Conservation (phyloP, 2,888 invertebrate species). For the Nudaria mundana region DNA sequence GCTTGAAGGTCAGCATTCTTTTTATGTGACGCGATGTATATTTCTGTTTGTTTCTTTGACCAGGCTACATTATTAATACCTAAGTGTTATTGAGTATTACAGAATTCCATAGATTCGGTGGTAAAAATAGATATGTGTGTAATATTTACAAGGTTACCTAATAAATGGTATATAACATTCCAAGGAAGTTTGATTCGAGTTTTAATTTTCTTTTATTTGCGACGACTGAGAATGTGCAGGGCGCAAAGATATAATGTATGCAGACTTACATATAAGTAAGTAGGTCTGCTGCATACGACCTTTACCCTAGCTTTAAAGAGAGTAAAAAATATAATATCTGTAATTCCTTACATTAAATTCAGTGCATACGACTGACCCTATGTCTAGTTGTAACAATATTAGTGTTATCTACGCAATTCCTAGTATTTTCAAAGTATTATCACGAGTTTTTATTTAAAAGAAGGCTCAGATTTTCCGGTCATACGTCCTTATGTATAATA, state of each 20-base stretch:
- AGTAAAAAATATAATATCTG: slow-evolving; percentile 29
- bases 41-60: slow-evolving; percentile 1
- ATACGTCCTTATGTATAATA: no score
- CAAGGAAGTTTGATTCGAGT: no score
- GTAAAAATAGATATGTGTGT: slow-evolving; percentile 59
- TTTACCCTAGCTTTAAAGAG: no score
- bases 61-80: slow-evolving; percentile 29
- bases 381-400: slow-evolving; percentile 17
- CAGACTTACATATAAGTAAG: no score
- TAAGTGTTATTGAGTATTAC: slow-evolving; percentile 59
- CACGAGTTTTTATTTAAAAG: slow-evolving; percentile 8
- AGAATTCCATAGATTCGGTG: slow-evolving; percentile 58
- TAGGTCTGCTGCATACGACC: no score
- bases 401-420: slow-evolving; percentile 26
- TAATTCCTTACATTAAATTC: slow-evolving; percentile 29
- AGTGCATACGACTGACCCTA: slow-evolving; percentile 22
- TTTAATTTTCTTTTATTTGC: no score
- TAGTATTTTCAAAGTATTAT: slow-evolving; percentile 19
- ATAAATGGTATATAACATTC: no score
- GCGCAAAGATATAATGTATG: no score
- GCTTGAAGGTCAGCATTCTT: no score
- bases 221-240: no score
- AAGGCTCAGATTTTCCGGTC: no score
- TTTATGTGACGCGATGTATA: no score
- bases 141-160: slow-evolving; percentile 31